Percentiles rank a stretch among this genome's conserved stretches.
Conservation (phyloP, 2,888 invertebrate species). For the Melieria crassipennis region DNA sequence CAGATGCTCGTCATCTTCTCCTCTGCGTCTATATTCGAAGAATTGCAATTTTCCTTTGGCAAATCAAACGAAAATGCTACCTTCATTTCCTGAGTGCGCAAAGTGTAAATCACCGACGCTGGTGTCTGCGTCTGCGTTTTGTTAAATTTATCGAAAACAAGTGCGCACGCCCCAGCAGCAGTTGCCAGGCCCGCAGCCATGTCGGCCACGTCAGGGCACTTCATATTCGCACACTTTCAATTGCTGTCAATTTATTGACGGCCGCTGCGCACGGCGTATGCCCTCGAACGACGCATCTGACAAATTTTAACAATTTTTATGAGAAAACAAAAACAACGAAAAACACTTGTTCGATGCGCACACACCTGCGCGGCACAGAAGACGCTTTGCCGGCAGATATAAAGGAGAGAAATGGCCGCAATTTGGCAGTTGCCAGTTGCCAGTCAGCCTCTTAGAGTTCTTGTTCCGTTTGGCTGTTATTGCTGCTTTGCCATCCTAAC, state of each 20-base stretch:
- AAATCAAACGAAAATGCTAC: too few species aligned
- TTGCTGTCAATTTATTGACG: slow-evolving; percentile 59
- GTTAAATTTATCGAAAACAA: slow-evolving; percentile 27
- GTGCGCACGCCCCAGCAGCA: neutral
- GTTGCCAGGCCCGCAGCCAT: neutral
- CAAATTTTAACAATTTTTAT: neutral
- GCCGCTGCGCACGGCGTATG: slow-evolving; percentile 51
- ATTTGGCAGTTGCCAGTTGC: slow-evolving; percentile 16
- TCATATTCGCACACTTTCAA: slow-evolving; percentile 39
- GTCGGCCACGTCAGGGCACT: slow-evolving; percentile 35
- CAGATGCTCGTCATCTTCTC: too few species aligned
- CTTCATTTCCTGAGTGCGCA: too few species aligned
- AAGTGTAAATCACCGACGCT: too few species aligned
- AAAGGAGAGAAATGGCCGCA: slow-evolving; percentile 5
- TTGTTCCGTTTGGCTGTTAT: neutral
- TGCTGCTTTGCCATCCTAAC: slow-evolving; percentile 2
- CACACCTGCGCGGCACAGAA: neutral
- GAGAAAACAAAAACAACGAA: neutral
- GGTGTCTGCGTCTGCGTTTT: neutral
- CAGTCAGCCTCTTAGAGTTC: neutral
- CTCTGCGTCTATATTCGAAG: too few species aligned
- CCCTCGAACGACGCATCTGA: neutral
- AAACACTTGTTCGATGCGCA: neutral
- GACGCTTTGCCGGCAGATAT: too few species aligned
- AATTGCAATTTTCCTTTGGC: too few species aligned